phyloP scores from a whole-genome alignment of 2,113 vertebrate species.

The Craseonycteris thonglongyai region DNA sequence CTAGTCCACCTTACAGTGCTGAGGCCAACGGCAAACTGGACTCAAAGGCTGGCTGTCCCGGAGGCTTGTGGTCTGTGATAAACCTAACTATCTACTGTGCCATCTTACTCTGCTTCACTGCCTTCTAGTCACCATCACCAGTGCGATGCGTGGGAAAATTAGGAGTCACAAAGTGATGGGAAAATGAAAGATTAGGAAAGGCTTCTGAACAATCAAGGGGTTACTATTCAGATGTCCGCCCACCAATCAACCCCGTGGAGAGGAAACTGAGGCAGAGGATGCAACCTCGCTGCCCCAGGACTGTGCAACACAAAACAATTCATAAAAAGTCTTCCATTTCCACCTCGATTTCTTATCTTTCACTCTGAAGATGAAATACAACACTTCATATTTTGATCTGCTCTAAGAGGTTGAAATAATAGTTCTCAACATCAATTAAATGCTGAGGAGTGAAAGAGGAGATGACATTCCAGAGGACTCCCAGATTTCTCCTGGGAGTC shows the following conservation, averaged over 20 bases:
- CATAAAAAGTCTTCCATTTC: not conserved
- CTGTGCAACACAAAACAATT: rapidly evolving
- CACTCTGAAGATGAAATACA: not conserved
- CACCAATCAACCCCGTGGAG: rapidly evolving
- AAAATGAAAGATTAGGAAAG: not conserved
- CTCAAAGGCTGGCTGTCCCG: not conserved
- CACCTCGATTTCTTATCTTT: not conserved
- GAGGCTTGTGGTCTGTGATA: not conserved
- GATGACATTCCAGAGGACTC: not conserved
- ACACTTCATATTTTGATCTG: not conserved
- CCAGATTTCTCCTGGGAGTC: not conserved
- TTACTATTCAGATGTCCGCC: not conserved
- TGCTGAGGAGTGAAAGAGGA: no score
- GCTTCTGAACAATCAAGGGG: not conserved
- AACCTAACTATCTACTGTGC: not conserved
- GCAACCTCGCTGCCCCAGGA: not conserved
- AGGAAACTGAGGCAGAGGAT: not conserved
- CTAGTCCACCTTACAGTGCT: not conserved
- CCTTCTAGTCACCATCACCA: not conserved
- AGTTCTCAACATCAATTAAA: not conserved
- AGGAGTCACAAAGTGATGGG: not conserved
- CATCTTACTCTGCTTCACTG: rapidly evolving
- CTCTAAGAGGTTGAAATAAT: not conserved
- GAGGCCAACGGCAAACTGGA: not conserved
- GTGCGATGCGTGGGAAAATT: not conserved